Percentiles rank a stretch among this genome's conserved stretches.
phyloP scores from a whole-genome alignment of 2,888 invertebrate genomes.

The Dasypogon diadema region DNA sequence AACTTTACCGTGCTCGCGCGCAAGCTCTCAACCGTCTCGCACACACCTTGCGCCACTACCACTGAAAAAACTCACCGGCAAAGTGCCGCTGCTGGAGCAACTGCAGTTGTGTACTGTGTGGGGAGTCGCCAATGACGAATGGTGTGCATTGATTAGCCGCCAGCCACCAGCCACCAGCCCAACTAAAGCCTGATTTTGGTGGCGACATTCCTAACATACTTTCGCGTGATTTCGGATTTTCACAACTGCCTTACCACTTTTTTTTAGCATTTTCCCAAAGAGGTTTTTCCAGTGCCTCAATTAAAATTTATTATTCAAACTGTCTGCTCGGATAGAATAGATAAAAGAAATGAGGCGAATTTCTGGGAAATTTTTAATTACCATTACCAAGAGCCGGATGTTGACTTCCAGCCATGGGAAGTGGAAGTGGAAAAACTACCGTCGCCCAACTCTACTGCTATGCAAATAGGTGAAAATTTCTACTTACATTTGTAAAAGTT shows the following conservation, averaged over 20 bases:
- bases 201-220: slow-evolving; percentile 42
- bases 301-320: slow-evolving; percentile 30
- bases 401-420: slow-evolving; percentile 9
- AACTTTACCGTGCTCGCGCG: slow-evolving; percentile 9
- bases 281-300: slow-evolving; percentile 13
- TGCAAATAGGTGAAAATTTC: slow-evolving; percentile 8
- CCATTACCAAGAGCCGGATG: slow-evolving; percentile 15
- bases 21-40: no score
- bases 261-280: background rate
- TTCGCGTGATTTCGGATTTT: slow-evolving; percentile 7
- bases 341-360: background rate
- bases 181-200: slow-evolving; percentile 29
- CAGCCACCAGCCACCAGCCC: slow-evolving; percentile 24
- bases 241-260: background rate
- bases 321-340: background rate
- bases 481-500: slow-evolving; percentile 70
- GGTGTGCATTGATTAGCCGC: slow-evolving; percentile 36
- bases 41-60: slow-evolving; percentile 3
- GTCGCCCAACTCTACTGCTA: background rate
- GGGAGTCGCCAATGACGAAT: background rate
- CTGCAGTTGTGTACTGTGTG: slow-evolving; percentile 25
- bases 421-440: slow-evolving; percentile 11
- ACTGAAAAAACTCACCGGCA: background rate
- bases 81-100: slow-evolving; percentile 2
- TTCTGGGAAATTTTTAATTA: slow-evolving; percentile 35